Evolutionary conservation across 2,797 vertebrate species (phyloP), one percentile per base, ranked within the genome.

Genomic region (Lacerta agilis): DNA sequence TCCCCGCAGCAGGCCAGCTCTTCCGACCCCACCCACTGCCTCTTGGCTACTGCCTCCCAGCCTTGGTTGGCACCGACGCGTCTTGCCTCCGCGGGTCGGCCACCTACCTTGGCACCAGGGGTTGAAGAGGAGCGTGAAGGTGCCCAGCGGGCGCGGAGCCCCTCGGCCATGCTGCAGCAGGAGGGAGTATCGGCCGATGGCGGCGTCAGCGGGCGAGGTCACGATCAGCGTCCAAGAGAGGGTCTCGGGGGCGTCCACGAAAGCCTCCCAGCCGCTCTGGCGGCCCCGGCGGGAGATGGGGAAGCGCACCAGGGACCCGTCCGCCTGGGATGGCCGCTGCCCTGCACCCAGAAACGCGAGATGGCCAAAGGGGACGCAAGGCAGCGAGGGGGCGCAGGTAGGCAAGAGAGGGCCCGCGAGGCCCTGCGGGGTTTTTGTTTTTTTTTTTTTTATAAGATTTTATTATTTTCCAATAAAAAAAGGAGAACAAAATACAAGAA

Each of bases 71-170:
- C 83, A 85, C 78, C 66, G 11, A 87, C 45, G 49, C 80, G 29
- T 61, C 20, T 75, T 83, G 41, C 8, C 8, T 33, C 33, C 33
- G 33, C 33, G 55, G 0, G 81, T 61, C 84, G 84, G 79, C 45
- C 71, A 94, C 94, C 58, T 41, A 5, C 99, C 97, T 97, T 87
- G 87, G 88, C 97, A 98, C 98, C 98, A 99, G 87, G 99, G 98
- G 92, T 99, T 99, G 92, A 99, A 99, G 87, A 99, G 98, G 92
- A 99, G 93, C n/a, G 97, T 97, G 89, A 99, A 98, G 43, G 97
- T 93, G 49, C 97, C 98, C 78, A 98, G 91, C 29, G 67, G 61
- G 43, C 92, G 89, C 80, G 75, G 80, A 29, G 86, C 67, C 38
- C 13, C 66, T n/a, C 6, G 77, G 79, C 41, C 92, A 38, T 89